Evolutionary conservation across 2,888 invertebrate genomes (phyloP).

Genomic region (Dolichomitus sp.): DNA sequence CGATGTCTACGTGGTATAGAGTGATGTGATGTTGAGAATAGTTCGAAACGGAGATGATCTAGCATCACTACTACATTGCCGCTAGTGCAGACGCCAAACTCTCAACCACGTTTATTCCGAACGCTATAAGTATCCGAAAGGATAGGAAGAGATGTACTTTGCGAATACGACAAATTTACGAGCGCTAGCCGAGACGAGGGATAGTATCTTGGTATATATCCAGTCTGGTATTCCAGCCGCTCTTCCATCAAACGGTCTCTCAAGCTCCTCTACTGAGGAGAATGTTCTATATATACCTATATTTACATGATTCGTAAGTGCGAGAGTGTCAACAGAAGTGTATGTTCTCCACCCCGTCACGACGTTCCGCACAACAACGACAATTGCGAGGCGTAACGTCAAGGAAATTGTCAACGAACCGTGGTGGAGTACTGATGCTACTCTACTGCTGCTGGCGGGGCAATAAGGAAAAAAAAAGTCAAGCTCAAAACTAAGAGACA

Average conservation of each 20-base stretch:
- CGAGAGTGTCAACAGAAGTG: slow-evolving; percentile 37
- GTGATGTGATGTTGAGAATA: slow-evolving; percentile 16
- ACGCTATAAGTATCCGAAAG: slow-evolving; percentile 30
- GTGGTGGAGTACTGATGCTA: slow-evolving; percentile 10
- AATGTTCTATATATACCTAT: slow-evolving; percentile 35
- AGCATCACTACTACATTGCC: not conserved
- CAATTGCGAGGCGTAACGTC: slow-evolving; percentile 55
- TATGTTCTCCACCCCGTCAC: slow-evolving; percentile 38
- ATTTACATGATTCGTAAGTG: slow-evolving; percentile 24
- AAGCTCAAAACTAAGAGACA: not conserved
- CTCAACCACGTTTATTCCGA: slow-evolving; percentile 41
- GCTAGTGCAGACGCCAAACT: slow-evolving; percentile 9
- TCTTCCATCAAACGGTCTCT: slow-evolving; percentile 46
- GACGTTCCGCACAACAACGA: slow-evolving; percentile 35
- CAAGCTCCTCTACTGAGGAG: slow-evolving; percentile 19
- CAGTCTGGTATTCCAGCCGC: slow-evolving; percentile 48
- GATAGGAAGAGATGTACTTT: slow-evolving; percentile 27
- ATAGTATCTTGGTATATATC: slow-evolving; percentile 52
- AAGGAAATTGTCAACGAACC: slow-evolving; percentile 62
- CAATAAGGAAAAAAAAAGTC: slow-evolving; percentile 28
- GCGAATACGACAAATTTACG: slow-evolving; percentile 65
- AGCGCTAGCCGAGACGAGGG: slow-evolving; percentile 54
- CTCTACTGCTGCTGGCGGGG: not conserved
- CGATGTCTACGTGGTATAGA: not conserved
- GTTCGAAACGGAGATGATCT: not conserved